These are phyloP conservation scores for Amphipyra berbera DNA, from an alignment of 2,888 invertebrate species.

Conservation along the genomic window DNA sequence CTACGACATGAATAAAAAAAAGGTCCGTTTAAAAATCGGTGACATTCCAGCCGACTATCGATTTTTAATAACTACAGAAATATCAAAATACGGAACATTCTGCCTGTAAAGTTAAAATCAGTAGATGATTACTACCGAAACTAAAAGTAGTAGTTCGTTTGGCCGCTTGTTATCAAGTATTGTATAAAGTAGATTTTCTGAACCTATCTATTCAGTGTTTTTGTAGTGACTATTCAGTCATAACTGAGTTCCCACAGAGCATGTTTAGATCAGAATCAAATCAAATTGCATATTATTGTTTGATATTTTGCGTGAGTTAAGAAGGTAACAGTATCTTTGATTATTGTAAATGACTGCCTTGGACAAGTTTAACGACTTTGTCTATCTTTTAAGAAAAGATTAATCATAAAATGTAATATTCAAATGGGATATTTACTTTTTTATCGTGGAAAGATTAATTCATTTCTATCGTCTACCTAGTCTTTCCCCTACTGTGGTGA, in stretches of 20 bases:
- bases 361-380: constrained; percentile 35
- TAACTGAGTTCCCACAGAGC: constrained; percentile 56
- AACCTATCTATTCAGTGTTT: background rate
- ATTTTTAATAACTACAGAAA: too few species aligned
- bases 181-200: constrained; percentile 8
- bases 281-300: constrained; percentile 55
- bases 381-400: constrained; percentile 8
- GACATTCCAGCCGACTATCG: too few species aligned
- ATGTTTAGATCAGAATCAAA: constrained; percentile 56
- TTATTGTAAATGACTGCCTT: constrained; percentile 27
- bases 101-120: too few species aligned
- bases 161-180: background rate
- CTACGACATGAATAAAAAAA: too few species aligned
- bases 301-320: constrained; percentile 58
- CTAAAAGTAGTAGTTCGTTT: too few species aligned
- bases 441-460: too few species aligned
- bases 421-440: too few species aligned
- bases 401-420: background rate
- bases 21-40: too few species aligned
- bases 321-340: constrained; percentile 33
- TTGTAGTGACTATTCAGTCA: constrained; percentile 57
- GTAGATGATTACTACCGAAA: too few species aligned
- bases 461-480: too few species aligned
- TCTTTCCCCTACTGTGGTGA: too few species aligned
- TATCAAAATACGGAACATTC: too few species aligned